phyloP scores from a whole-genome alignment of 2,113 vertebrate species.

The Morone saxatilis region DNA sequence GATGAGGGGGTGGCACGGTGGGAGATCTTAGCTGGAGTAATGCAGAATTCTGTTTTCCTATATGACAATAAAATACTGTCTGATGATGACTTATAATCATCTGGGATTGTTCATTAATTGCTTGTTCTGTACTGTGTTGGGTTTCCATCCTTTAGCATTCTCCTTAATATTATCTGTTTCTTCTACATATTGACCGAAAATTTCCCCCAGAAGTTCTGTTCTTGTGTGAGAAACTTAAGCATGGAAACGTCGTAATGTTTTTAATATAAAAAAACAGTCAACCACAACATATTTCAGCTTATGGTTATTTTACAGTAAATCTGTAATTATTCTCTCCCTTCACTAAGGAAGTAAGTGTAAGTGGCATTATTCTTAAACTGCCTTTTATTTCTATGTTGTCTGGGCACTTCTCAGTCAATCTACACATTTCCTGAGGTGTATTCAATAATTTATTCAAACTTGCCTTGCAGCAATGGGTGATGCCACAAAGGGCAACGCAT shows the following conservation, averaged over 20 bases:
- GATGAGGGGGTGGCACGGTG: neutral
- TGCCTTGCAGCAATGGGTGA: conserved; percentile 68
- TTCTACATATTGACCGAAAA: conserved; percentile 28
- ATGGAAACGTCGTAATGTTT: conserved; percentile 45
- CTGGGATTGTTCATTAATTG: conserved; percentile 58
- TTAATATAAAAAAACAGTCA: neutral
- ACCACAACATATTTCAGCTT: conserved; percentile 1
- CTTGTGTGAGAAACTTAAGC: conserved; percentile 35
- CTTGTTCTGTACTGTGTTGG: conserved; percentile 24
- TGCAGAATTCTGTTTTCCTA: conserved; percentile 10
- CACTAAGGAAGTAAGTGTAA: neutral
- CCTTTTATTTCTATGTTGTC: conserved; percentile 52
- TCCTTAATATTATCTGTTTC: conserved; percentile 16
- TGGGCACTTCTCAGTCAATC: conserved; percentile 66
- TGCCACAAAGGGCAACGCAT: conserved; percentile 69
- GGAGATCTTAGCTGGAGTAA: neutral
- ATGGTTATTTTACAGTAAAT: conserved; percentile 38
- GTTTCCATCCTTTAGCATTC: conserved; percentile 28
- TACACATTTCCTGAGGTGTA: conserved; percentile 56
- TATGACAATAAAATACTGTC: conserved; percentile 1
- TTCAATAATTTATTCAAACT: conserved; percentile 76
- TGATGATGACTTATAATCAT: conserved; percentile 45
- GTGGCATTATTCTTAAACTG: conserved; percentile 28
- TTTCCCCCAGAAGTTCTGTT: conserved; percentile 20
- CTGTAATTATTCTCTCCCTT: conserved; percentile 6